Conservation (phyloP, 2,797 vertebrate species). For the Chromobotia macracanthus region DNA sequence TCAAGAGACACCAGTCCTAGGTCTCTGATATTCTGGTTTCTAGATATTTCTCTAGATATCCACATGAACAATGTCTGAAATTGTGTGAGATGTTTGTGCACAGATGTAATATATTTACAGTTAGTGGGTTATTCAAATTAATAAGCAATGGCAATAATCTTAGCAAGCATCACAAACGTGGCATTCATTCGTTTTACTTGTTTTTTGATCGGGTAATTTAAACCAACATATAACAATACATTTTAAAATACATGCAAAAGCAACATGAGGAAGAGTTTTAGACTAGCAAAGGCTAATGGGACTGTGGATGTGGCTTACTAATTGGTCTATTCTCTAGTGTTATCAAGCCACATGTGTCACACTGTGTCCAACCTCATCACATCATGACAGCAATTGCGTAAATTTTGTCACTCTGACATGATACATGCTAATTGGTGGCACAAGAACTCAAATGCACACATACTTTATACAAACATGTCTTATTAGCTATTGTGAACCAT, state of each 20-base stretch:
- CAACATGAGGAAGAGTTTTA: not conserved
- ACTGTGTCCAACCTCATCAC: not conserved
- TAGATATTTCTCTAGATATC: too few relatives aligned
- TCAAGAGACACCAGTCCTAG: too few relatives aligned
- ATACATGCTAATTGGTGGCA: not conserved
- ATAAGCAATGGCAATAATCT: not conserved
- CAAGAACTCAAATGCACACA: not conserved
- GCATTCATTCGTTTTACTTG: not conserved
- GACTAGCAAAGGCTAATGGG: not conserved
- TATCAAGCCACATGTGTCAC: not conserved
- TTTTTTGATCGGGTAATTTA: too few relatives aligned
- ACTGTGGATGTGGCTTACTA: not conserved
- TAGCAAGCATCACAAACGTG: not conserved
- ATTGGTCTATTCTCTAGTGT: not conserved
- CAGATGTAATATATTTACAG: too few relatives aligned
- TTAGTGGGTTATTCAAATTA: too few relatives aligned
- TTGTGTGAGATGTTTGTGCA: too few relatives aligned
- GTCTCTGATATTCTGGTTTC: too few relatives aligned
- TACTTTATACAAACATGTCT: not conserved
- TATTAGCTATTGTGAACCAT: not conserved
- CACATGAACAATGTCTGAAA: too few relatives aligned
- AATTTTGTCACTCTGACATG: constrained; percentile 8
- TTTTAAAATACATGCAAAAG: not conserved
- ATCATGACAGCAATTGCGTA: constrained; percentile 19
- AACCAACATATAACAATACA: not conserved